These are phyloP conservation scores for Ochlodes sylvanus DNA, from an alignment of 2,888 invertebrate species.

Conservation along the genomic window DNA sequence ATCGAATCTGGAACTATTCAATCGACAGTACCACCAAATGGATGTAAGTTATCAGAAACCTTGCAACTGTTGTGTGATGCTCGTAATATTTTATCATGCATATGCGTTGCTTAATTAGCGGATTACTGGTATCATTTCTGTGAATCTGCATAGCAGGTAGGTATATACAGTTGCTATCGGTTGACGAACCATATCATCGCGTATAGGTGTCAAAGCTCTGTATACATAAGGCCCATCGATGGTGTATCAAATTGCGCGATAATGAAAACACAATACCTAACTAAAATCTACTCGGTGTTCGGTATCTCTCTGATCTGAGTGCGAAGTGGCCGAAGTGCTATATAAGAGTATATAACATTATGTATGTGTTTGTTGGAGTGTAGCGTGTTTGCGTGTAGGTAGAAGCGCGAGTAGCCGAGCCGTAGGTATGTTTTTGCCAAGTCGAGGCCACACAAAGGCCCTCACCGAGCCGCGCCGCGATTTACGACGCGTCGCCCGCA, in stretches of 20 bases:
- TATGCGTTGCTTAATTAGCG: too few species aligned
- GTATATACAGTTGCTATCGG: not conserved
- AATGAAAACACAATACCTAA: constrained; percentile 1
- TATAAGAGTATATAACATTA: not conserved
- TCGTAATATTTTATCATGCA: too few species aligned
- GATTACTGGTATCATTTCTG: too few species aligned
- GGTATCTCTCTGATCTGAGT: constrained; percentile 9
- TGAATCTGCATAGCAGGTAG: too few species aligned
- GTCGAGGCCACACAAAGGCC: constrained; percentile 76
- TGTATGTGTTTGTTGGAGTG: constrained; percentile 23
- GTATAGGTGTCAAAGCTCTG: not conserved
- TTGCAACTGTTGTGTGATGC: too few species aligned
- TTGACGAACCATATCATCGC: not conserved
- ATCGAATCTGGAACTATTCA: too few species aligned
- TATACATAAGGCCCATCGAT: not conserved
- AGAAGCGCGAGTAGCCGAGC: constrained; percentile 42
- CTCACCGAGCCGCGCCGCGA: constrained; percentile 82
- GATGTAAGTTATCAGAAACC: too few species aligned
- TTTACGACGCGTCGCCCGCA: constrained; percentile 85
- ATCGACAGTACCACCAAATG: too few species aligned
- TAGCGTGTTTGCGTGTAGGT: constrained; percentile 40
- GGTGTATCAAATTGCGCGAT: not conserved
- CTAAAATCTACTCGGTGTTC: constrained; percentile 24
- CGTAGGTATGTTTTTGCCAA: constrained; percentile 64
- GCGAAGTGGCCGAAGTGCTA: not conserved